These are phyloP conservation scores for Cydia pomonella DNA, from an alignment of 1,140 invertebrate genomes.

Conservation along the genomic window DNA sequence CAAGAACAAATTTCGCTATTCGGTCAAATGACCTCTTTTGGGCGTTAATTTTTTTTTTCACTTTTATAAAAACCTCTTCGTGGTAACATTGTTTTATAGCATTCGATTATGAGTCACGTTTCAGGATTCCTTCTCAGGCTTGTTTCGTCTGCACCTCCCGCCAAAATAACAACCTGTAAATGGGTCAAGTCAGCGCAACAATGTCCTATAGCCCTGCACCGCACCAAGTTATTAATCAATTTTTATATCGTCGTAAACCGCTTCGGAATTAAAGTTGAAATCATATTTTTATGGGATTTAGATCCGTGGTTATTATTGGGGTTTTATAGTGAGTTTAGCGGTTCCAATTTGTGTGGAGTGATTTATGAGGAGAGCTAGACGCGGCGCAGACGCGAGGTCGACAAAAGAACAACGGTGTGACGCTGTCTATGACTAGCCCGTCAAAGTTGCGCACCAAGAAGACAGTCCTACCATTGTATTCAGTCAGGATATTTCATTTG, in stretches of 20 bases:
- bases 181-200: conserved; percentile 73
- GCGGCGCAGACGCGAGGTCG: conserved; percentile 52
- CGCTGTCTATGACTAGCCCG: background rate
- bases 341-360: conserved; percentile 67
- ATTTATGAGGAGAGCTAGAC: conserved; percentile 67
- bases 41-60: background rate
- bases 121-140: conserved; percentile 38
- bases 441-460: background rate
- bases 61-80: background rate
- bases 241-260: conserved; percentile 74
- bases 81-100: conserved; percentile 34
- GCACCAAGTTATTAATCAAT: conserved; percentile 71
- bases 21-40: background rate
- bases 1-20: conserved; percentile 1
- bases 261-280: conserved; percentile 69
- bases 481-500: background rate
- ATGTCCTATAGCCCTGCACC: conserved; percentile 58
- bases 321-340: conserved; percentile 62
- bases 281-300: conserved; percentile 77
- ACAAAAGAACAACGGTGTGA: conserved; percentile 39
- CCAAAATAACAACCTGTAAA: conserved; percentile 67
- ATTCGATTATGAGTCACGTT: conserved; percentile 49
- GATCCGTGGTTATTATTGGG: conserved; percentile 68
- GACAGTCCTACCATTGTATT: background rate
- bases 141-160: conserved; percentile 68